phyloP scores from a whole-genome alignment of 1,140 invertebrate species.

The Meloidogyne floridensis region DNA sequence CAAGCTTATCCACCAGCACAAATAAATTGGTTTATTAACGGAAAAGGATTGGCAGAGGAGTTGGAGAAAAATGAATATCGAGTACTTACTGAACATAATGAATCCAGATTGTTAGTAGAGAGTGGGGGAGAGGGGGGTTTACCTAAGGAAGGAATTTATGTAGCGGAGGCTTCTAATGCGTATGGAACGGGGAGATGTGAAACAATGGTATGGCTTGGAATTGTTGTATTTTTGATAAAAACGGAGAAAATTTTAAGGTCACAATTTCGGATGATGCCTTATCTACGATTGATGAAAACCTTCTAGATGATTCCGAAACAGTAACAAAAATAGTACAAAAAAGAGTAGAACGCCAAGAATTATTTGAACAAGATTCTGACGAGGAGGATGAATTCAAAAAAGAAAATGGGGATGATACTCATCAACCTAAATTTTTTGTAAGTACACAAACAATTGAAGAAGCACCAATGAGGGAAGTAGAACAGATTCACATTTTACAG shows the following conservation, averaged over 20 bases:
- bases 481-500: constrained; percentile 5
- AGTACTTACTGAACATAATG: constrained; percentile 45
- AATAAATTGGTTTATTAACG: constrained; percentile 56
- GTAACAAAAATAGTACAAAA: constrained; percentile 21
- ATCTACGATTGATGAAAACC: neutral
- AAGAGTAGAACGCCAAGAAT: constrained; percentile 8
- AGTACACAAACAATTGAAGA: constrained; percentile 8
- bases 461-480: neutral
- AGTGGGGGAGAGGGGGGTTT: constrained; percentile 42
- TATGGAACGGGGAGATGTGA: constrained; percentile 1
- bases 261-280: neutral
- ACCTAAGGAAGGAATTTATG: constrained; percentile 46
- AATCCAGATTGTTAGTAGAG: constrained; percentile 52
- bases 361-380: constrained; percentile 17
- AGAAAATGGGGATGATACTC: constrained; percentile 20
- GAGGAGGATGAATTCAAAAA: constrained; percentile 35
- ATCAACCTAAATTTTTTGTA: neutral
- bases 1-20: constrained; percentile 49
- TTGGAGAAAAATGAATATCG: constrained; percentile 41
- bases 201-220: neutral
- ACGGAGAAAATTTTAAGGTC: neutral
- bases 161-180: constrained; percentile 25
- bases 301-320: neutral
- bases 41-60: constrained; percentile 42
- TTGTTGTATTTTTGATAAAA: too few relatives aligned